Evolutionary conservation across 2,113 vertebrate species (phyloP).

Genomic region (Panthera leo): DNA sequence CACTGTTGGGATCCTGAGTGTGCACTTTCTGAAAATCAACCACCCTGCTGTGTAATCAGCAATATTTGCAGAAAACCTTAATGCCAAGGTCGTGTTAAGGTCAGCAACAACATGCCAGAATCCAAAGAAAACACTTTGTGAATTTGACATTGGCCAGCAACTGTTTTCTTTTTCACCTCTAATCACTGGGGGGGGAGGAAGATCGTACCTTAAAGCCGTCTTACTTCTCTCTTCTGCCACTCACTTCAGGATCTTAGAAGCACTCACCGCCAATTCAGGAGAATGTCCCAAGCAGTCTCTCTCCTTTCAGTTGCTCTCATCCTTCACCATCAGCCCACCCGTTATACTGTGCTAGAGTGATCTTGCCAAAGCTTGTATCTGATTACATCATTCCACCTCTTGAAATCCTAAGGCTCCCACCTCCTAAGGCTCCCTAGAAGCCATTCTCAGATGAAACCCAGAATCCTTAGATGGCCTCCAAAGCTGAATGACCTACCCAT

Average conservation of each 20-base stretch:
- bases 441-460: neutral
- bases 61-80: conserved; percentile 69
- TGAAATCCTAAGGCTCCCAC: neutral
- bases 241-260: neutral
- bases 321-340: neutral
- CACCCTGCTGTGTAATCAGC: conserved; percentile 67
- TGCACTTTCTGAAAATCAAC: conserved; percentile 67
- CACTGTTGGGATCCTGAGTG: conserved; percentile 10
- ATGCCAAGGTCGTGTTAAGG: conserved; percentile 66
- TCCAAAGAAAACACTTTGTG: neutral
- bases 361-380: neutral
- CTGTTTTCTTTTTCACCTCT: neutral
- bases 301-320: neutral
- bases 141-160: neutral
- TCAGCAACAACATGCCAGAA: conserved; percentile 31
- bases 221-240: neutral
- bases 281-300: neutral
- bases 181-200: neutral
- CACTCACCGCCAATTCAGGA: neutral
- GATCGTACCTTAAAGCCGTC: neutral
- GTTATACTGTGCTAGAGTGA: neutral
- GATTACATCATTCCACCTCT: neutral
- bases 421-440: neutral
- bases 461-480: neutral
- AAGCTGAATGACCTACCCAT: neutral